Conservation (phyloP, 2,797 vertebrate species). For the Intellagama lesueurii region DNA sequence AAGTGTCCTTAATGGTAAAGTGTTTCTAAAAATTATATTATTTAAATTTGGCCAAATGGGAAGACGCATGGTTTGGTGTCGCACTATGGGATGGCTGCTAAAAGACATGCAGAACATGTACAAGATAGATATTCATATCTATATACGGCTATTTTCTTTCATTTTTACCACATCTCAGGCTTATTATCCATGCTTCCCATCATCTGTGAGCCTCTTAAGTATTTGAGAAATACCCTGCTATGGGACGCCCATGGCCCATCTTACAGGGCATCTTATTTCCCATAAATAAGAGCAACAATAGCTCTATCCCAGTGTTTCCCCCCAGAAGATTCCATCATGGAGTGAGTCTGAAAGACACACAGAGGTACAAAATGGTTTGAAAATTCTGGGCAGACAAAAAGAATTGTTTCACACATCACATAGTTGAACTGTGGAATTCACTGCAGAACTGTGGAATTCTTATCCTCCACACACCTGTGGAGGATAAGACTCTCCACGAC, state of each 20-base stretch:
- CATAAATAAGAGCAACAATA: not conserved
- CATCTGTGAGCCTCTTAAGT: not conserved
- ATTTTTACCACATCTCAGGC: not conserved
- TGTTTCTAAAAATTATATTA: slow-evolving; percentile 6
- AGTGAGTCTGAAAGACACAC: not conserved
- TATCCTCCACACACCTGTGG: no score
- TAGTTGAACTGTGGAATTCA: not conserved
- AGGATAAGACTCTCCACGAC: no score
- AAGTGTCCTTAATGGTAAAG: slow-evolving; percentile 86
- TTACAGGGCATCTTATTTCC: not conserved
- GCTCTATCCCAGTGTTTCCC: not conserved
- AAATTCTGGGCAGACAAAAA: not conserved
- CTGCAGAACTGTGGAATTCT: no score
- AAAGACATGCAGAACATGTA: not conserved
- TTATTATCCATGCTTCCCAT: not conserved
- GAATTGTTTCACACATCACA: not conserved
- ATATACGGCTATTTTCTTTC: not conserved
- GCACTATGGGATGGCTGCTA: not conserved
- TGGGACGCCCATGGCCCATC: not conserved
- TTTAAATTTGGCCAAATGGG: not conserved
- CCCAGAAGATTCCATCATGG: not conserved
- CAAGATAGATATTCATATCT: not conserved
- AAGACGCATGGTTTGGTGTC: not conserved
- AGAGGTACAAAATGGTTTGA: not conserved
- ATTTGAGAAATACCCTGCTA: not conserved